A percentile compares a stretch with the other conserved stretches of the same genome.
Conservation (phyloP, 2,113 vertebrate species). For the Neotragus pygmaeus region DNA sequence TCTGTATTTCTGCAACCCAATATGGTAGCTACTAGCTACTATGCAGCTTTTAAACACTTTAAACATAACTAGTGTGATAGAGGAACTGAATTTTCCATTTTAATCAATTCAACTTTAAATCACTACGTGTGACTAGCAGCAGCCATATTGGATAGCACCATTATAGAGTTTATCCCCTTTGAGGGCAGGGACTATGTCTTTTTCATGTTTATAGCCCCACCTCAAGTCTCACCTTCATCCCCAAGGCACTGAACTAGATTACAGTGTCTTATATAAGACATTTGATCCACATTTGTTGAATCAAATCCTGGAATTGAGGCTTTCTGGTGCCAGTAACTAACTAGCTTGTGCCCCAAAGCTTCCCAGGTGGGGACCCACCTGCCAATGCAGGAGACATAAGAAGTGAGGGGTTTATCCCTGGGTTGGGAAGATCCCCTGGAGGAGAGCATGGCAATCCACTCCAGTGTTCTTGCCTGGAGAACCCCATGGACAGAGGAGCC, state of each 20-base stretch:
- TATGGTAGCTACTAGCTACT: background rate
- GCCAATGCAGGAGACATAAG: background rate
- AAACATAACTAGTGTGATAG: background rate
- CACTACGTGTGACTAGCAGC: background rate
- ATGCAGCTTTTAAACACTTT: background rate
- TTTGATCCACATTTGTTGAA: background rate
- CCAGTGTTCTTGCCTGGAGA: background rate
- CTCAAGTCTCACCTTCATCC: background rate
- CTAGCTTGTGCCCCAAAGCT: background rate
- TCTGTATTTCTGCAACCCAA: background rate
- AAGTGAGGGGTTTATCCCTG: background rate
- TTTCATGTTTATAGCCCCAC: background rate
- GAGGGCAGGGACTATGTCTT: background rate
- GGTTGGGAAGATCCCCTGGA: background rate
- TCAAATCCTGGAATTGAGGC: background rate
- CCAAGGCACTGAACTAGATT: background rate
- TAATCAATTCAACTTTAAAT: constrained; percentile 3
- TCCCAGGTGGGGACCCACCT: background rate
- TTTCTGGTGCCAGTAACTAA: background rate
- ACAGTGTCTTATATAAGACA: background rate
- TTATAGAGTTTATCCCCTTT: background rate
- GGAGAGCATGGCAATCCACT: background rate
- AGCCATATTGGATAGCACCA: background rate
- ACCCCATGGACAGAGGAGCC: background rate
- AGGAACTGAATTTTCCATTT: background rate